Evolutionary conservation across 2,797 vertebrate species (phyloP).

Genomic region (Crypturellus tataupa): DNA sequence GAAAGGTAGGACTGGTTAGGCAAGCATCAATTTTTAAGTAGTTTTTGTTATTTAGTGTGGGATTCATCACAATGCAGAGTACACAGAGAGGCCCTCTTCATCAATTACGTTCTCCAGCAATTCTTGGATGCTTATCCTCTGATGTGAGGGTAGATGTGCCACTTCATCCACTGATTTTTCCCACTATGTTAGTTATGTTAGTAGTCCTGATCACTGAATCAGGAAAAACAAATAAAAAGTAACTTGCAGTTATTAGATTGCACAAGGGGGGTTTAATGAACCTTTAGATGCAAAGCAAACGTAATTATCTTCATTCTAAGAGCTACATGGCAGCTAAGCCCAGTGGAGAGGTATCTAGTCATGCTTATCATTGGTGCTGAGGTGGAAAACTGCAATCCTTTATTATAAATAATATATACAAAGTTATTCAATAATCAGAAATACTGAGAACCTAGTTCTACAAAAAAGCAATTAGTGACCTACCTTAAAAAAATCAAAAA

Average conservation of each 20-base stretch:
- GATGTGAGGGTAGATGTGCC: conserved; percentile 40
- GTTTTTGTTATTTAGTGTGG: conserved; percentile 59
- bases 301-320: background rate
- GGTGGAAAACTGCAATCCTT: conserved; percentile 5
- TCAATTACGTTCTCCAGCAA: conserved; percentile 25
- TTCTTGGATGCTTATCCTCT: background rate
- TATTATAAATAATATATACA: background rate
- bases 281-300: conserved; percentile 26
- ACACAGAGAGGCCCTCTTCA: conserved; percentile 47
- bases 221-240: conserved; percentile 65
- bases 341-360: background rate
- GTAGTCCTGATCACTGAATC: conserved; percentile 64
- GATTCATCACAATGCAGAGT: conserved; percentile 56
- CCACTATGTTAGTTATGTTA: conserved; percentile 72
- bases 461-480: background rate
- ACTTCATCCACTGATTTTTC: conserved; percentile 57
- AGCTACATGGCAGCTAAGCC: background rate
- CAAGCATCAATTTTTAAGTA: conserved; percentile 50
- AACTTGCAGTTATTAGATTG: conserved; percentile 28
- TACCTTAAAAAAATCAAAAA: conserved; percentile 99
- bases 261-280: conserved; percentile 20
- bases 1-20: conserved; percentile 41
- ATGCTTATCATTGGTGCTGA: background rate
- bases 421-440: background rate
- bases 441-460: background rate